Conservation (phyloP, 1,140 invertebrate species). For the Drosophila prosaltans region DNA sequence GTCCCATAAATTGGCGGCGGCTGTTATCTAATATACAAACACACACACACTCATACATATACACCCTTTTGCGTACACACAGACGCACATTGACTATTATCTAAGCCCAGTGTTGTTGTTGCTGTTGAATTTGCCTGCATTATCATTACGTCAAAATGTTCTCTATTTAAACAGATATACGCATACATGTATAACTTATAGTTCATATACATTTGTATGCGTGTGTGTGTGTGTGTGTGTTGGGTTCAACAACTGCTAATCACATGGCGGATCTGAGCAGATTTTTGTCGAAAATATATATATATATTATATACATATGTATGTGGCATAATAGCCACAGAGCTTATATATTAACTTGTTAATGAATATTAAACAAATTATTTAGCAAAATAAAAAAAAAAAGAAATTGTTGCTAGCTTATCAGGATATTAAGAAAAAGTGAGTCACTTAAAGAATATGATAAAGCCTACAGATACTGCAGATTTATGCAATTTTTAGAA, state of each 20-base stretch:
- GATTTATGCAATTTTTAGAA: no score
- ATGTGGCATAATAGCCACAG: not conserved
- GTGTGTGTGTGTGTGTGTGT: slow-evolving; percentile 34
- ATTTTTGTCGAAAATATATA: not conserved
- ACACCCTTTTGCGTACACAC: not conserved
- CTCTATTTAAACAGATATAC: slow-evolving; percentile 13
- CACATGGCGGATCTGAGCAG: slow-evolving; percentile 56
- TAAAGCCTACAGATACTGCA: no score
- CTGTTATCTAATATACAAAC: slow-evolving; percentile 62
- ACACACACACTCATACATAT: not conserved
- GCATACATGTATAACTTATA: not conserved
- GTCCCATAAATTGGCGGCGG: slow-evolving; percentile 55
- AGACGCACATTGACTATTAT: slow-evolving; percentile 2
- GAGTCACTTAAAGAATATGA: no score
- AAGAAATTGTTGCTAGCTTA: no score
- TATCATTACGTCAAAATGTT: slow-evolving; percentile 33
- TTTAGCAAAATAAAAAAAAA: not conserved
- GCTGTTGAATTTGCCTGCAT: slow-evolving; percentile 35
- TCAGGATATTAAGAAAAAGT: not conserved
- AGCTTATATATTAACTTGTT: not conserved
- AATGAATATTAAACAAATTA: slow-evolving; percentile 3
- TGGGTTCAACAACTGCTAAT: slow-evolving; percentile 78
- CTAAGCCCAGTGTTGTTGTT: slow-evolving; percentile 5
- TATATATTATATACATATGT: not conserved
- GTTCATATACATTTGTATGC: not conserved